Percentiles rank a stretch among this genome's conserved stretches.
Conservation (phyloP, 2,888 invertebrate species). For the Microctonus hyperodae region DNA sequence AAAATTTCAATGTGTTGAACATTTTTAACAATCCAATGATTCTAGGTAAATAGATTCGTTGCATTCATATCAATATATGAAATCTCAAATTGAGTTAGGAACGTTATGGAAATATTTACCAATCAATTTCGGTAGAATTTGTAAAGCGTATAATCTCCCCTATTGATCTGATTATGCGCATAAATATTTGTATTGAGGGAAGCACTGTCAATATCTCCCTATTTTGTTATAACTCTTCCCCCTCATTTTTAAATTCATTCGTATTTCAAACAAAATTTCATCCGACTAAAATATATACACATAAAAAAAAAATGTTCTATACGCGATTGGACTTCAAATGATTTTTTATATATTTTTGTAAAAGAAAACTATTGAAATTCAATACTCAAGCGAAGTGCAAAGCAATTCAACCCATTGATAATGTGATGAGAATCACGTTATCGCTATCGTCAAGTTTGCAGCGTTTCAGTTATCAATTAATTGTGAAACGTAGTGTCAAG, state of each 20-base stretch:
- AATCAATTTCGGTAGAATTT: background rate
- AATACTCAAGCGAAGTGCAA: no score
- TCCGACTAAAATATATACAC: no score
- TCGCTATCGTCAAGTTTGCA: no score
- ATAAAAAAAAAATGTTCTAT: no score
- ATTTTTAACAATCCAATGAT: background rate
- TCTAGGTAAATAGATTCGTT: background rate
- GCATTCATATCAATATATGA: background rate
- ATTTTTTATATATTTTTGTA: no score
- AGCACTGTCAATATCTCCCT: background rate
- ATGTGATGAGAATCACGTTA: no score
- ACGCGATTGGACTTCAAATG: no score
- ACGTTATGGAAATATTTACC: slow-evolving; percentile 24
- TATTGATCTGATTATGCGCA: background rate
- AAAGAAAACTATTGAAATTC: no score
- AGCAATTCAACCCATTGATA: no score
- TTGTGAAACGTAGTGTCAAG: no score
- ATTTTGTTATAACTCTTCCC: background rate
- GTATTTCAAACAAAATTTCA: background rate
- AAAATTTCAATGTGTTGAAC: background rate
- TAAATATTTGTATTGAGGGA: slow-evolving; percentile 14
- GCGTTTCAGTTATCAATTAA: no score
- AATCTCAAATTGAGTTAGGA: slow-evolving; percentile 13
- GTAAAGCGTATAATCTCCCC: slow-evolving; percentile 11
- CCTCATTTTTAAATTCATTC: background rate